Evolutionary conservation across 2,888 invertebrate species (phyloP).

Genomic region (Athalia cordata): DNA sequence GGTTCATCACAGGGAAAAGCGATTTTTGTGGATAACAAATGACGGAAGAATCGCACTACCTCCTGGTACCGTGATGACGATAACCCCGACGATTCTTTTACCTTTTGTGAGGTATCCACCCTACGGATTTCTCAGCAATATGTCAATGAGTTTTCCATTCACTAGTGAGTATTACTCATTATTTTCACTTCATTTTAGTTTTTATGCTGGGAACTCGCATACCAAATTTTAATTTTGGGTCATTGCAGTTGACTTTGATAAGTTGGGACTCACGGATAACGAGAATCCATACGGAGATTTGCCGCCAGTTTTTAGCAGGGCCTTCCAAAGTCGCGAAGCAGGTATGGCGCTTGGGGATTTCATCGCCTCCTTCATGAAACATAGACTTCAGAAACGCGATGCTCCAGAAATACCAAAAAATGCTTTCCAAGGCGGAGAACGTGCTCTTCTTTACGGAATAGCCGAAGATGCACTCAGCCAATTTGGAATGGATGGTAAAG

Average conservation of each 20-base stretch:
- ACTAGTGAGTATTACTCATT: constrained; percentile 81
- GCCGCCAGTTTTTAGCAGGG: constrained; percentile 85
- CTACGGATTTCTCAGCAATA: constrained; percentile 88
- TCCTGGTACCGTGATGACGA: constrained; percentile 86
- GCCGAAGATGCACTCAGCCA: constrained; percentile 88
- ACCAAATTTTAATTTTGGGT: background rate
- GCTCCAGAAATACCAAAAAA: constrained; percentile 73
- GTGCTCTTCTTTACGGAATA: constrained; percentile 85
- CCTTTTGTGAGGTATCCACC: constrained; percentile 91
- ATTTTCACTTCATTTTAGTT: background rate
- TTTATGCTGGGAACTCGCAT: background rate
- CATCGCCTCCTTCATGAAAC: constrained; percentile 82
- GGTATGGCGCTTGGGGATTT: constrained; percentile 83
- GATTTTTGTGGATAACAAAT: constrained; percentile 89
- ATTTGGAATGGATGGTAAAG: constrained; percentile 88
- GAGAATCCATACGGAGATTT: constrained; percentile 90
- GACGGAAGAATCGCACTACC: constrained; percentile 89
- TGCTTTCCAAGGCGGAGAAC: constrained; percentile 88
- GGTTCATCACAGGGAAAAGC: constrained; percentile 85
- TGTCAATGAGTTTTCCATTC: constrained; percentile 89
- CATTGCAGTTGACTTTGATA: constrained; percentile 87
- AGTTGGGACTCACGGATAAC: constrained; percentile 90
- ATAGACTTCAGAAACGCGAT: constrained; percentile 75
- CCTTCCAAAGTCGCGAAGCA: constrained; percentile 83
- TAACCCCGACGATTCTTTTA: constrained; percentile 87